Percentiles rank a stretch among this genome's conserved stretches.
Evolutionary conservation across 2,113 vertebrate species (phyloP).

Genomic region (Mastomys natalensis): DNA sequence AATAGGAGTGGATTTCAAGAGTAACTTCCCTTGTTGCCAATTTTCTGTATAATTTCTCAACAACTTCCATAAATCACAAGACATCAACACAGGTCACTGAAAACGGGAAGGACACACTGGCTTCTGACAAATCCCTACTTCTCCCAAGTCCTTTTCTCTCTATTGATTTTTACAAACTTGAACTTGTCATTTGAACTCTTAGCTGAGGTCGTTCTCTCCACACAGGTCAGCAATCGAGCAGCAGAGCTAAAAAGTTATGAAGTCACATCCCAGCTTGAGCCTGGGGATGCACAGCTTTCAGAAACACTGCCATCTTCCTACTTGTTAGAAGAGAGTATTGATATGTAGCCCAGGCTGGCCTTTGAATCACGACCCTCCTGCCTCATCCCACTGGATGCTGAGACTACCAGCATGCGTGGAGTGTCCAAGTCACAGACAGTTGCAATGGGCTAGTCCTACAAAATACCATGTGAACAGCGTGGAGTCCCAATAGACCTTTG

Average conservation of each 20-base stretch:
- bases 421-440: neutral
- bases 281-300: neutral
- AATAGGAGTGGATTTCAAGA: neutral
- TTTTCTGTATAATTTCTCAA: conserved; percentile 14
- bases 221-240: neutral
- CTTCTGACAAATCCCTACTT: neutral
- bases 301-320: neutral
- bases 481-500: neutral
- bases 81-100: neutral
- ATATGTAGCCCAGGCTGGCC: too few species aligned
- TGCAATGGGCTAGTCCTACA: neutral
- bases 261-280: neutral
- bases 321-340: neutral
- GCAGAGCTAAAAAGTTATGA: neutral
- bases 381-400: too few species aligned
- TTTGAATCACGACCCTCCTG: neutral
- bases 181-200: neutral
- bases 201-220: neutral
- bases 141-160: neutral
- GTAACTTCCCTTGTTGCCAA: neutral
- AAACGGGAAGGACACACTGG: neutral
- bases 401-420: neutral
- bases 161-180: neutral
- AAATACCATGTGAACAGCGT: neutral
- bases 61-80: neutral